Evolutionary conservation across 2,113 vertebrate genomes (phyloP), one percentile per base, ranked within the genome.

Genomic region (Acanthochromis polyacanthus): DNA sequence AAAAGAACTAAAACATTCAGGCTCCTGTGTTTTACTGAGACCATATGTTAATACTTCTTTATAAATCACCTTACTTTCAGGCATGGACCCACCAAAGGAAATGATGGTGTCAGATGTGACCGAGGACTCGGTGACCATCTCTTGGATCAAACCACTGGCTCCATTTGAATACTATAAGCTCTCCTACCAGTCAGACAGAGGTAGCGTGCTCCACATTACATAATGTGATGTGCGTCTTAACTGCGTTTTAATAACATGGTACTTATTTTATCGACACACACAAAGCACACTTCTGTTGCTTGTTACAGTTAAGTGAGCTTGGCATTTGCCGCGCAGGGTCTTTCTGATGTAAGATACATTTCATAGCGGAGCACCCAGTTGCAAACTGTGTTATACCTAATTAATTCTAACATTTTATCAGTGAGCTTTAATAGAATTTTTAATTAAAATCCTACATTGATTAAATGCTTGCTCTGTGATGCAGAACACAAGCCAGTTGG

Each of bases 121-220:
- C 0, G 96, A 98, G 81, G 95, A 97, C 65, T 94, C 96, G 0
- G 91, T 98, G 79, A 92, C 78, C 0, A 55, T 99, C 66, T 96
- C 94, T 63, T 99, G 98, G 98, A 94, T 91, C 59, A 93, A 93
- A 80, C 98, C 98, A 0, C 65, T 95, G 0, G 94, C 97, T 65
- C 57, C 92, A 17, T 97, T 99, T 1, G 96, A 98, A 83, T 96
- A 98, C 88, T 99, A 99, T 12, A 96, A 96, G 72, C 94, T 99
- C 67, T 96, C 96, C 3, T 98, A 97, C 85, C 95, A 95, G 38
- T 95, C 96, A 2, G 93, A 91, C 0, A 95, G 94, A 97, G 97
- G 97, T 98, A 91, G 2, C 5, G 1, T 15, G 11, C 17, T 22
- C 25, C 57, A 23, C 11, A 57, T 25, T 11, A 43, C 10, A 32